A percentile compares a stretch with the other conserved stretches of the same genome.
Conservation (phyloP, 1,140 invertebrate species). For the Pinna nobilis region DNA sequence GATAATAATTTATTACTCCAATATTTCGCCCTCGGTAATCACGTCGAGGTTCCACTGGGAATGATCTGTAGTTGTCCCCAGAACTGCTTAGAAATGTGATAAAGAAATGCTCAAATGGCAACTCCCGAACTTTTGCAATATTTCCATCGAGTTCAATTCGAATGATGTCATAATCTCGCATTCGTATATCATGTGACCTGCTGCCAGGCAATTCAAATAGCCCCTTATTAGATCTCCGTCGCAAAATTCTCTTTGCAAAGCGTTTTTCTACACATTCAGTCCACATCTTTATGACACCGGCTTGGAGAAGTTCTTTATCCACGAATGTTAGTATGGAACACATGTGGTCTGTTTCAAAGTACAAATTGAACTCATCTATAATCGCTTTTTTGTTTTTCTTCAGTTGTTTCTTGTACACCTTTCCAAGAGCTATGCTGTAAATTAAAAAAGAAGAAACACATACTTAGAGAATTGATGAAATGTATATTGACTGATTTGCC, state of each 20-base stretch:
- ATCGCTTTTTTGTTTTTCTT: conserved; percentile 33
- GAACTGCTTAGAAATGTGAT: conserved; percentile 49
- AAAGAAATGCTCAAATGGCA: conserved; percentile 45
- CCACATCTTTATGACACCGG: conserved; percentile 48
- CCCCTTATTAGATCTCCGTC: conserved; percentile 45
- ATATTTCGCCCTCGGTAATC: conserved; percentile 39
- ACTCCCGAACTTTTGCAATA: conserved; percentile 46
- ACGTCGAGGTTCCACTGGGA: conserved; percentile 48
- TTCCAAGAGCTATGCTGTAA: conserved; percentile 47
- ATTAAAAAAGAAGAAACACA: background rate
- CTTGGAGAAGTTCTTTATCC: conserved; percentile 41
- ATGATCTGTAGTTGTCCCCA: conserved; percentile 48
- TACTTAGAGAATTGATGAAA: too few species aligned
- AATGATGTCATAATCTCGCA: conserved; percentile 48
- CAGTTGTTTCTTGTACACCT: conserved; percentile 42
- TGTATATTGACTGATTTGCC: too few species aligned
- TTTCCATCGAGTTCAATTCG: conserved; percentile 51
- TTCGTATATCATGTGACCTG: conserved; percentile 36
- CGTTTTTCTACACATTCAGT: conserved; percentile 48
- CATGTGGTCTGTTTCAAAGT: conserved; percentile 41
- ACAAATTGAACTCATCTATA: conserved; percentile 45
- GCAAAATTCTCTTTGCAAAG: conserved; percentile 40
- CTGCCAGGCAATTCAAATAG: conserved; percentile 54
- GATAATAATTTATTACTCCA: conserved; percentile 31
- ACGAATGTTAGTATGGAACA: conserved; percentile 49